Base-by-base conservation (phyloP, 2,113 vertebrate species). In the Crotophaga sulcirostris region DNA sequence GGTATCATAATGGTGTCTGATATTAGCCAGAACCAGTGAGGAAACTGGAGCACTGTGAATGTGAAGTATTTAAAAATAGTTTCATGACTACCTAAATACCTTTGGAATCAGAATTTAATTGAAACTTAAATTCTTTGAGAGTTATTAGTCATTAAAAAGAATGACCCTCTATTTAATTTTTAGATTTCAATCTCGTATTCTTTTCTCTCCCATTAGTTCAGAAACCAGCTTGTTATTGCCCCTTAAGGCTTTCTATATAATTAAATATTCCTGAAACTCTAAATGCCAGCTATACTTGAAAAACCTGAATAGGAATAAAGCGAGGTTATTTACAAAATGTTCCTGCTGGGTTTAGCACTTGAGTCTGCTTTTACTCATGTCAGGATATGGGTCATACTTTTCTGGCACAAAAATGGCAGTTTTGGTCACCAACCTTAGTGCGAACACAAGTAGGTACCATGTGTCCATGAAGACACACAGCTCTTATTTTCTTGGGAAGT, bases 51-150 rank as follows among this genome's bases (percentile, higher is more conserved):
- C 93, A 94, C 87, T 95, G 87, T 79, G 74, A 94, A 89, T 82
- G 42, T 87, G 84, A 94, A 95, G 70, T 95, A 96, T 95, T 95
- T 95, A 91, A 95, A 95, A 95, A 97, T 97, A 95, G 89, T 97
- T 97, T 94, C 84, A 95, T 94, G 87, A 84, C 93, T 96, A 73
- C 91, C 95, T 91, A 94, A 97, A 95, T 95, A 95, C 84, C 91
- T 97, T 96, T 95, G 93, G 95, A 96, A 73, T 96, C 89, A 92
- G 94, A 95, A 97, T 93, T 97, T 96, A 97, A 97, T 94, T 96
- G 94, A 96, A 95, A 94, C 91, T 96, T 95, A 95, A 95, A 96
- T 95, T 97, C 94, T 97, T 97, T 91, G 94, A 95, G 93, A 97
- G 66, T 94, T 93, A 94, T 82, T 94, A 94, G 89, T 95, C 94